Conservation (phyloP, 1,140 invertebrate genomes). For the Drosophila nikananu region DNA sequence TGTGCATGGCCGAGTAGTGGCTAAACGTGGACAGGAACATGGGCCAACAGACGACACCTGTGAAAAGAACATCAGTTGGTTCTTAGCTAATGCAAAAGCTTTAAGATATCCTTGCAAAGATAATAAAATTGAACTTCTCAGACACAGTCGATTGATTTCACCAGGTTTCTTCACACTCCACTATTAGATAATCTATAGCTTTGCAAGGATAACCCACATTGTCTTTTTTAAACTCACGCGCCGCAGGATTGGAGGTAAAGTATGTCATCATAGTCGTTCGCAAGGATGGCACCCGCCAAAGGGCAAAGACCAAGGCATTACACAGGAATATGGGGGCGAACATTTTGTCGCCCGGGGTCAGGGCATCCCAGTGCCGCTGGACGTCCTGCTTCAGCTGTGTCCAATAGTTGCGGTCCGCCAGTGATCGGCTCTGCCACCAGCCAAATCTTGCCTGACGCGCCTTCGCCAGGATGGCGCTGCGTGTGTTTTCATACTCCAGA, state of each 20-base stretch:
- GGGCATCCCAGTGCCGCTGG: slow-evolving; percentile 90
- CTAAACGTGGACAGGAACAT: slow-evolving; percentile 98
- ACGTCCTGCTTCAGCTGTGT: slow-evolving; percentile 69
- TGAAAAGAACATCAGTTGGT: background rate
- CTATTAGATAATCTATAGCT: background rate
- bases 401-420: slow-evolving; percentile 53
- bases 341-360: slow-evolving; percentile 91
- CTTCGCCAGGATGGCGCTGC: slow-evolving; percentile 87
- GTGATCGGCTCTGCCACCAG: slow-evolving; percentile 79
- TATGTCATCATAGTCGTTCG: slow-evolving; percentile 92
- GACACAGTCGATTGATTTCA: background rate
- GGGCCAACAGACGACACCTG: slow-evolving; percentile 91
- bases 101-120: background rate
- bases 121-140: background rate
- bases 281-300: slow-evolving; percentile 92
- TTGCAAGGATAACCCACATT: background rate
- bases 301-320: slow-evolving; percentile 92
- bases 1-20: slow-evolving; percentile 94
- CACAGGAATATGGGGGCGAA: slow-evolving; percentile 92
- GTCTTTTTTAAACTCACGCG: slow-evolving; percentile 86
- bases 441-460: slow-evolving; percentile 86
- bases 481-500: slow-evolving; percentile 95
- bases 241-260: slow-evolving; percentile 93
- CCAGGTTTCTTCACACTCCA: too few species aligned
- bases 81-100: too few species aligned